These are phyloP conservation scores for Hemicrepidius hirtus DNA, from an alignment of 2,888 invertebrate species.

Conservation along the genomic window DNA sequence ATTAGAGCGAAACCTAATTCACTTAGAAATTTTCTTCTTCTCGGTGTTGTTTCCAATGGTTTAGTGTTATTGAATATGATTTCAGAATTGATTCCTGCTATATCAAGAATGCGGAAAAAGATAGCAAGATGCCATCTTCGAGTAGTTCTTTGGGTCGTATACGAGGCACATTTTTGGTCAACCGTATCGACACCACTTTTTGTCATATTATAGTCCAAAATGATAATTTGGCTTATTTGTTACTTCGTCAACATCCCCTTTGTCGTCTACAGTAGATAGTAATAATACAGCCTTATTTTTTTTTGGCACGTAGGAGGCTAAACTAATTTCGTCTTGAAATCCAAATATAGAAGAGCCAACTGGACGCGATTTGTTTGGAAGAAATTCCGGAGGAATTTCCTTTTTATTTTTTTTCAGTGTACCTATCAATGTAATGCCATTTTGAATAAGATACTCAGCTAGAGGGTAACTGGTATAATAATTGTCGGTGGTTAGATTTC, in stretches of 20 bases:
- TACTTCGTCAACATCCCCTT: constrained; percentile 45
- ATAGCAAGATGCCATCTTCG: constrained; percentile 29
- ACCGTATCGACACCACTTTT: constrained; percentile 56
- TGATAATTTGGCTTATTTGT: constrained; percentile 55
- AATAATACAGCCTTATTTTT: constrained; percentile 53
- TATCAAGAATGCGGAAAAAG: constrained; percentile 16
- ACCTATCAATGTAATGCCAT: constrained; percentile 40
- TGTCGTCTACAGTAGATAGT: constrained; percentile 54
- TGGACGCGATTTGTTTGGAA: constrained; percentile 16
- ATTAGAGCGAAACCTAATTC: constrained; percentile 7
- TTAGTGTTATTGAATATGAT: constrained; percentile 13
- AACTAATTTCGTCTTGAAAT: constrained; percentile 51
- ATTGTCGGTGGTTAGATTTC: constrained; percentile 48
- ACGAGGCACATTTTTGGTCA: constrained; percentile 16
- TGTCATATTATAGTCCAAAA: constrained; percentile 55
- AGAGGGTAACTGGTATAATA: constrained; percentile 49
- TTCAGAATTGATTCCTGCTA: constrained; percentile 20
- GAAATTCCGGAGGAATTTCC: constrained; percentile 56
- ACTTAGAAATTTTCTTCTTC: constrained; percentile 13
- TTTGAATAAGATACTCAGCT: constrained; percentile 41
- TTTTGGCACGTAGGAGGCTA: constrained; percentile 55
- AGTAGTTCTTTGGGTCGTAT: constrained; percentile 12
- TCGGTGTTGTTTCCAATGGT: neutral
- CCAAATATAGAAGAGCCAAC: constrained; percentile 41
- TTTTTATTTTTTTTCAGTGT: constrained; percentile 52